Evolutionary conservation across 2,888 invertebrate genomes (phyloP).

Genomic region (Caenorhabditis macrosperma): DNA sequence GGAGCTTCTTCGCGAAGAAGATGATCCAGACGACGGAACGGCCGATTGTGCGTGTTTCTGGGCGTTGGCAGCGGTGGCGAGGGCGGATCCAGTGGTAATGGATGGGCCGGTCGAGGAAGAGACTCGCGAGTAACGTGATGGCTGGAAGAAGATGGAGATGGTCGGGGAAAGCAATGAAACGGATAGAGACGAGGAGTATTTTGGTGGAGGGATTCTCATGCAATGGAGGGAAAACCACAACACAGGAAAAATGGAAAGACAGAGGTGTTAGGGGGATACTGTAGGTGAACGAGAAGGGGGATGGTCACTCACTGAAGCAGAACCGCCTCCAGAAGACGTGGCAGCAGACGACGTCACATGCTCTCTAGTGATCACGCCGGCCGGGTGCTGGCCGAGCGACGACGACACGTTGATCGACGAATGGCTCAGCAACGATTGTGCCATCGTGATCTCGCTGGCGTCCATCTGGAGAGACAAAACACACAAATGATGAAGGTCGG

Average conservation of each 20-base stretch:
- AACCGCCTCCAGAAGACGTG: slow-evolving; percentile 23
- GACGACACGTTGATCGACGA: slow-evolving; percentile 66
- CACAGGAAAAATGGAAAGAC: not conserved
- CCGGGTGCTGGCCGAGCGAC: slow-evolving; percentile 52
- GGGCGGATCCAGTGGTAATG: slow-evolving; percentile 41
- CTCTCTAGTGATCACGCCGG: slow-evolving; percentile 60
- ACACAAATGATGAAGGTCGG: slow-evolving; percentile 28
- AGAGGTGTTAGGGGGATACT: not conserved
- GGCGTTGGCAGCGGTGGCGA: slow-evolving; percentile 54
- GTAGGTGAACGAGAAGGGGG: not conserved
- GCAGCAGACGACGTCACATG: slow-evolving; percentile 49
- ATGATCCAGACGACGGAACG: slow-evolving; percentile 36
- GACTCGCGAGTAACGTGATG: slow-evolving; percentile 62
- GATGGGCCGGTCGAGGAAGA: slow-evolving; percentile 36
- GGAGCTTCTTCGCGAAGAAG: slow-evolving; percentile 58
- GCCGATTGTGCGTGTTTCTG: slow-evolving; percentile 35
- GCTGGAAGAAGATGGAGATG: slow-evolving; percentile 52
- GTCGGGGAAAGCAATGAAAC: not conserved
- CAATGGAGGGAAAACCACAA: not conserved
- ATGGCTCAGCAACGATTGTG: slow-evolving; percentile 66
- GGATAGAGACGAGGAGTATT: not conserved
- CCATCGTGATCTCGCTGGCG: slow-evolving; percentile 65
- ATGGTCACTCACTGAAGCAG: slow-evolving; percentile 51
- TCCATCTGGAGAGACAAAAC: slow-evolving; percentile 68
- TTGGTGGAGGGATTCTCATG: not conserved